Base-by-base conservation (phyloP, 2,797 vertebrate genomes). In the Sylvia borin region DNA sequence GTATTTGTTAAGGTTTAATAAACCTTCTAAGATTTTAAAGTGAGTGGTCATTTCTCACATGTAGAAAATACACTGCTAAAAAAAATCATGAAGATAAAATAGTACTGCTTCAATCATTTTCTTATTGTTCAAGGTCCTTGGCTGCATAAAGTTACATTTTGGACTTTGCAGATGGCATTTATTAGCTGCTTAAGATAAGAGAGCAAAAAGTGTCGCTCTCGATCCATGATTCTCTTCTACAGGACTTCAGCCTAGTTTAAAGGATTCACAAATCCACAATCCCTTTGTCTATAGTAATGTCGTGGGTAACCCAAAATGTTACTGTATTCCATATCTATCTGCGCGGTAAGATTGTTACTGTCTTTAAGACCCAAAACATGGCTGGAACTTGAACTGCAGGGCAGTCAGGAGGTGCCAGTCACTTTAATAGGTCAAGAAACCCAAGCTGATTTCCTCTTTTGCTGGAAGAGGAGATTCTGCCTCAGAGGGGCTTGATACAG, bases 331-430 rank as follows among this genome's bases (percentile, higher is more conserved):
- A 5, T 8, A 58, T 21, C 43, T 43, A 31, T 50, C 11, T 74
- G 25, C 10, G 26, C 26, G 0, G 0, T 31, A 48, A 25, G 8
- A 65, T 42, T 34, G 31, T 25, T 64, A n/a, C 20, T 21, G 7
- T 31, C 25, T 50, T 48, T 8, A 57, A 31, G 34, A 73, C 8
- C 16, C 2, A 0, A 13, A 31, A 25, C 17, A 17, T 3, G 11
- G 16, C 17, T 26, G 17, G 36, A 57, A 65, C 8, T 2, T 10
- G 16, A 73, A 34, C 0, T 20, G 34, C 25, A 40, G 13, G 5
- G 42, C 29, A 25, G 42, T 7, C 0, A 0, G 31, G 16, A 34
- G 13, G 26, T 6, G 43, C 20, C 11, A 57, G 25, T 34, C 4
- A 3, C 19, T 40, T 40, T 14, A 25, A 48, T n/a, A 73, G 16